Conservation (phyloP, 2,888 invertebrate species). For the Candidula unifasciata region DNA sequence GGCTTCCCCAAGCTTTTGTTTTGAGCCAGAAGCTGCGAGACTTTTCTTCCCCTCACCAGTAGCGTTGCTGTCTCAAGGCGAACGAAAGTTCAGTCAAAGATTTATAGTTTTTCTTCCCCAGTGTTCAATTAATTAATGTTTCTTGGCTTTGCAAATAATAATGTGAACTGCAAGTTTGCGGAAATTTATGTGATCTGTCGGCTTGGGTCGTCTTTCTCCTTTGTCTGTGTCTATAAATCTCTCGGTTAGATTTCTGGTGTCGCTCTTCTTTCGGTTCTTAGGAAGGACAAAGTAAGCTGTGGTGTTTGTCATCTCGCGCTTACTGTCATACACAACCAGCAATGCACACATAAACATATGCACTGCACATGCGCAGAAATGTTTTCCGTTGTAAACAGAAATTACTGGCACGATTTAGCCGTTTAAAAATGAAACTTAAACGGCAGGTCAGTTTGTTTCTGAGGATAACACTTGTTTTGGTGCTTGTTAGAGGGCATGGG, state of each 20-base stretch:
- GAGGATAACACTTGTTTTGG: too few relatives aligned
- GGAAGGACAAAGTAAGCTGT: not conserved
- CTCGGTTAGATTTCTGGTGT: conserved; percentile 2
- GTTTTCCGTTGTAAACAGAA: too few relatives aligned
- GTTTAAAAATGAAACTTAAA: too few relatives aligned
- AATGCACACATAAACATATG: too few relatives aligned
- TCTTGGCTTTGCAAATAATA: conserved; percentile 34
- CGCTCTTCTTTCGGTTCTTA: not conserved
- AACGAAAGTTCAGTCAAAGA: conserved; percentile 13
- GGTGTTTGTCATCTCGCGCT: not conserved
- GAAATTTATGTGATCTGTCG: conserved; percentile 35
- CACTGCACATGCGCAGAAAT: too few relatives aligned
- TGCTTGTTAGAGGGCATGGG: too few relatives aligned
- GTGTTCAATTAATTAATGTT: conserved; percentile 32
- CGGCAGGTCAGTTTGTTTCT: too few relatives aligned
- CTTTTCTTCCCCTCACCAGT: not conserved
- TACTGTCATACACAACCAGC: too few relatives aligned
- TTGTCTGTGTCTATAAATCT: conserved; percentile 19
- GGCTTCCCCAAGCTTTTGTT: conserved; percentile 15
- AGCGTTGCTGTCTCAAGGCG: conserved; percentile 3
- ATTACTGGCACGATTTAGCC: too few relatives aligned
- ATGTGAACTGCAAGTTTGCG: conserved; percentile 27
- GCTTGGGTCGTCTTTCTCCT: not conserved
- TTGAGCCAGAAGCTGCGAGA: not conserved
- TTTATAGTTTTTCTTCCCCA: conserved; percentile 26